Evolutionary conservation across 1,140 invertebrate species (phyloP).

Genomic region (Drosophila punjabiensis): DNA sequence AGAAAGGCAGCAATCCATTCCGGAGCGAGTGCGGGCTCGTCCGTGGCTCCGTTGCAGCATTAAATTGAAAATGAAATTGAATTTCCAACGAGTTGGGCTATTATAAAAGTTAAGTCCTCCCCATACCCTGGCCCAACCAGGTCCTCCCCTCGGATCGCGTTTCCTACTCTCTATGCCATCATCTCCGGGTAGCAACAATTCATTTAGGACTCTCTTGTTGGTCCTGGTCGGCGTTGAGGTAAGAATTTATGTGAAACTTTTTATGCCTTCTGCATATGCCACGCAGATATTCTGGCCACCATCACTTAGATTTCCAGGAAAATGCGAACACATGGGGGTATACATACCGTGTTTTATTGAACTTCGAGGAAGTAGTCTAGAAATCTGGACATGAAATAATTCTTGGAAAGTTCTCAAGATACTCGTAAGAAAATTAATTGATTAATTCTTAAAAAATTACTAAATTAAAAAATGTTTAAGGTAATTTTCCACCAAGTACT

Average conservation of each 20-base stretch:
- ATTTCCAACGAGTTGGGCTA: slow-evolving; percentile 65
- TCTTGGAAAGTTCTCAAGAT: not conserved
- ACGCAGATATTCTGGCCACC: slow-evolving; percentile 28
- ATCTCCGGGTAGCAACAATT: slow-evolving; percentile 61
- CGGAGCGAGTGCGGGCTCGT: slow-evolving; percentile 48
- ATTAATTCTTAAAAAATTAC: not conserved
- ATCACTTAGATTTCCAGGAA: slow-evolving; percentile 22
- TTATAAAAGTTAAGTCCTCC: slow-evolving; percentile 61
- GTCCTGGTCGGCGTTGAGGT: slow-evolving; percentile 10
- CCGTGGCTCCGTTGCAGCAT: slow-evolving; percentile 73
- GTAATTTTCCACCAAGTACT: not conserved
- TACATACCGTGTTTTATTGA: not conserved
- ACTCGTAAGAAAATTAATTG: not conserved
- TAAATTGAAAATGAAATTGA: slow-evolving; percentile 83
- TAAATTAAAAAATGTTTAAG: not conserved
- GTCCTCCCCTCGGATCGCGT: not conserved
- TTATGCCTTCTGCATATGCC: slow-evolving; percentile 71
- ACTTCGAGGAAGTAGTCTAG: too few relatives aligned
- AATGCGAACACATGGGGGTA: slow-evolving; percentile 29
- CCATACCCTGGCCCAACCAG: slow-evolving; percentile 2
- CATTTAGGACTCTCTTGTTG: slow-evolving; percentile 63
- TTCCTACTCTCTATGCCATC: slow-evolving; percentile 15
- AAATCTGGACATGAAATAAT: too few relatives aligned
- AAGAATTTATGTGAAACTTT: slow-evolving; percentile 74
- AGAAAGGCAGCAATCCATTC: slow-evolving; percentile 31